phyloP scores from a whole-genome alignment of 1,140 invertebrate genomes.

The Megathymus violae region DNA sequence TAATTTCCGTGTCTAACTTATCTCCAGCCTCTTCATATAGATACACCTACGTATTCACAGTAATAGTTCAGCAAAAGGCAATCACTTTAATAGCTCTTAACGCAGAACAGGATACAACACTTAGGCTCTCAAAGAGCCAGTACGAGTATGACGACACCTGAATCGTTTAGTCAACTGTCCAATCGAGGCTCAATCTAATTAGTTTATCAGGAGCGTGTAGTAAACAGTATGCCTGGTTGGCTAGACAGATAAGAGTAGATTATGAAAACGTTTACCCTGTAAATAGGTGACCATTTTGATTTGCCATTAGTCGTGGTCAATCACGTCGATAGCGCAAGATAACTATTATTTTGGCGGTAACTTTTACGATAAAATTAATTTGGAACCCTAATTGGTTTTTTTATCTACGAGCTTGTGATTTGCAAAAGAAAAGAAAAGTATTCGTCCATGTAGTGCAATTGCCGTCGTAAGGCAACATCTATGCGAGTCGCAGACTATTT shows the following conservation, averaged over 20 bases:
- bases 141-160: conserved; percentile 3
- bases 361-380: conserved; percentile 11
- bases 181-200: conserved; percentile 40
- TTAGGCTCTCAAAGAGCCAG: conserved; percentile 16
- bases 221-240: conserved; percentile 46
- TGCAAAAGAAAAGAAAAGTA: conserved; percentile 3
- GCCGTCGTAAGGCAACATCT: too few relatives aligned
- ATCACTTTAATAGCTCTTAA: conserved; percentile 22
- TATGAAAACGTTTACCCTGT: neutral
- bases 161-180: conserved; percentile 27
- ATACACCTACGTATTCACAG: conserved; percentile 1
- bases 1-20: conserved; percentile 7
- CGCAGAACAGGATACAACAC: conserved; percentile 25
- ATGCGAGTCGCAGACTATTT: too few relatives aligned
- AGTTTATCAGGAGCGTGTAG: conserved; percentile 41
- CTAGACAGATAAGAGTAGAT: conserved; percentile 22
- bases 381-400: conserved; percentile 13
- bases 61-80: neutral
- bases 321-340: conserved; percentile 1
- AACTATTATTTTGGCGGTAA: conserved; percentile 14
- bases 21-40: neutral
- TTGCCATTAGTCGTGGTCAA: conserved; percentile 15
- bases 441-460: too few relatives aligned
- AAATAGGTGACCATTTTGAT: conserved; percentile 14
- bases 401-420: conserved; percentile 11